Conservation (phyloP, 2,797 vertebrate genomes). For the Steatocranus sp. region DNA sequence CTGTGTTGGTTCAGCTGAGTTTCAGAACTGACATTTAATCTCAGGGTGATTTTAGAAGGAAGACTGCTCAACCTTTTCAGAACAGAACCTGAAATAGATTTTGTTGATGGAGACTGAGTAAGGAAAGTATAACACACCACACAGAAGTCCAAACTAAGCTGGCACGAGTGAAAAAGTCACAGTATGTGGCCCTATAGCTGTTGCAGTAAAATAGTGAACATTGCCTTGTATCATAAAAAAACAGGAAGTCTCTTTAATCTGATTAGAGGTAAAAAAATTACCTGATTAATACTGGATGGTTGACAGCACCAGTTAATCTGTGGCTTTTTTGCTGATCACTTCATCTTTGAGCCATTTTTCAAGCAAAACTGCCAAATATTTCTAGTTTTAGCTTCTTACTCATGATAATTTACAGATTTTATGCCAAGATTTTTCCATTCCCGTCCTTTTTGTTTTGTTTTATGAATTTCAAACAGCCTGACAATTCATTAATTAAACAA, state of each 20-base stretch:
- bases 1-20: conserved; percentile 40
- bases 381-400: not conserved
- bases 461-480: not conserved
- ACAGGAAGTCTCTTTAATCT: not conserved
- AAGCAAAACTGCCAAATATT: not conserved
- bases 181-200: not conserved
- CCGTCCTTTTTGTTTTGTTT: not conserved
- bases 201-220: not conserved
- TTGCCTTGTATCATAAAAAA: not conserved
- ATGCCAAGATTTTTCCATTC: not conserved
- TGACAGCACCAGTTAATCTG: not conserved
- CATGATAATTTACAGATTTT: not conserved
- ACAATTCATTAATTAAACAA: not conserved
- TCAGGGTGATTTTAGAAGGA: conserved; percentile 17
- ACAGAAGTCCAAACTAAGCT: not conserved
- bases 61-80: conserved; percentile 20
- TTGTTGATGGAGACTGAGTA: conserved; percentile 10
- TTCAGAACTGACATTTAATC: conserved; percentile 52
- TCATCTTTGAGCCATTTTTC: not conserved
- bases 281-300: not conserved
- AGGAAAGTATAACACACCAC: not conserved
- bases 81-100: conserved; percentile 40
- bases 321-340: not conserved
- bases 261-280: not conserved
- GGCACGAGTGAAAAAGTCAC: not conserved